These are phyloP conservation scores for Drosophila athabasca DNA, from an alignment of 1,140 invertebrate species.

Conservation along the genomic window DNA sequence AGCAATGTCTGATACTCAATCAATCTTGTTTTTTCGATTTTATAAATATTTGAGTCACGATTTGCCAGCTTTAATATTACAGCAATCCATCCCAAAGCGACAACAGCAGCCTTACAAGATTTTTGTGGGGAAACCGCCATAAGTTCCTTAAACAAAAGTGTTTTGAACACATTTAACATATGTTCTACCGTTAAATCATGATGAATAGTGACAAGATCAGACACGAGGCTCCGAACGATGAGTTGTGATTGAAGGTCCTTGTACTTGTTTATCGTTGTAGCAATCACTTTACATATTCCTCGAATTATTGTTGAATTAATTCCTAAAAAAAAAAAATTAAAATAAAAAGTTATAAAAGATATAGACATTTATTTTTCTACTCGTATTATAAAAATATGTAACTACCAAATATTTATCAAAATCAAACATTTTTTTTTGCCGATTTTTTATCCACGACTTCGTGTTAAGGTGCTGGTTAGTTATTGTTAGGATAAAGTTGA, in stretches of 20 bases:
- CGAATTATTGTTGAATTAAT: constrained; percentile 90
- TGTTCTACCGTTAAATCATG: constrained; percentile 88
- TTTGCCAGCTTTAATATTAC: constrained; percentile 61
- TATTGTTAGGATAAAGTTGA: too few relatives aligned
- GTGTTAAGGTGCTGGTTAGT: too few relatives aligned
- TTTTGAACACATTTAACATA: constrained; percentile 86
- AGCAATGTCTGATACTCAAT: constrained; percentile 69
- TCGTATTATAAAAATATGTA: background rate
- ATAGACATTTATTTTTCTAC: background rate
- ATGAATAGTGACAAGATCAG: constrained; percentile 87
- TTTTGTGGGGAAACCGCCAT: constrained; percentile 88
- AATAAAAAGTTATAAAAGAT: background rate
- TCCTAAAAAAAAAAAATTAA: constrained; percentile 85
- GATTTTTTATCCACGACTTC: too few relatives aligned
- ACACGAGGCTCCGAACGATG: constrained; percentile 89
- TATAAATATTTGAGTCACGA: constrained; percentile 59
- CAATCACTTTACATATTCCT: constrained; percentile 90
- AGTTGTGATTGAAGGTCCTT: constrained; percentile 90
- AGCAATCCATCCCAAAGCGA: constrained; percentile 68
- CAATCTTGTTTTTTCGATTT: constrained; percentile 67
- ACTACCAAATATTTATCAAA: too few relatives aligned
- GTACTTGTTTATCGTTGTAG: constrained; percentile 90
- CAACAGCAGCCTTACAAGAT: constrained; percentile 80
- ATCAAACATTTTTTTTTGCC: too few relatives aligned
- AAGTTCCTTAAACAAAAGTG: constrained; percentile 87